Conservation (phyloP, 2,797 vertebrate genomes). For the Myotis planiceps region DNA sequence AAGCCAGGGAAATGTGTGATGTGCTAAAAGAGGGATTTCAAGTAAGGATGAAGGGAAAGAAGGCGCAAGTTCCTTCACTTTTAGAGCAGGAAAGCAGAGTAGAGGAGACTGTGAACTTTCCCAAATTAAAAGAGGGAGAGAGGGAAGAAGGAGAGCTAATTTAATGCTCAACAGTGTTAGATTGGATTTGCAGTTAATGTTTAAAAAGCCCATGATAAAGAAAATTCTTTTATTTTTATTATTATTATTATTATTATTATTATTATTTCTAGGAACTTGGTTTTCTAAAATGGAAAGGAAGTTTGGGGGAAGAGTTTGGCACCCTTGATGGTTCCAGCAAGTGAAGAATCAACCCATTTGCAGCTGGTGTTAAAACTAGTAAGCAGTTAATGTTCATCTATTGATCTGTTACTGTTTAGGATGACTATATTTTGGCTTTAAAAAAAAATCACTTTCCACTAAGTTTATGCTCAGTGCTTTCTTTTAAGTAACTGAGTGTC, state of each 20-base stretch:
- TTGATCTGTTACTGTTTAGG: slow-evolving; percentile 53
- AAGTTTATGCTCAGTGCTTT: slow-evolving; percentile 48
- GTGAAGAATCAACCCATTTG: slow-evolving; percentile 1
- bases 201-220: slow-evolving; percentile 40
- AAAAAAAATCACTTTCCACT: slow-evolving; percentile 55
- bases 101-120: not conserved
- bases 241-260: not conserved
- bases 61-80: not conserved
- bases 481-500: slow-evolving; percentile 37
- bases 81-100: not conserved
- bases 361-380: slow-evolving; percentile 47
- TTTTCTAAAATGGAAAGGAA: slow-evolving; percentile 55
- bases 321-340: not conserved
- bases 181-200: slow-evolving; percentile 8
- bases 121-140: not conserved
- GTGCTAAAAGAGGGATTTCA: not conserved
- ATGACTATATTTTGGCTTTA: not conserved
- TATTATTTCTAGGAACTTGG: slow-evolving; percentile 61
- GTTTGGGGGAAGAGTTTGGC: slow-evolving; percentile 24
- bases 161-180: slow-evolving; percentile 10
- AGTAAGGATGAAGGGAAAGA: not conserved
- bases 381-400: slow-evolving; percentile 13
- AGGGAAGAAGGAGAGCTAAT: not conserved
- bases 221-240: not conserved
- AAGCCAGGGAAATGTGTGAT: not conserved